These are phyloP conservation scores for Aphaenogaster floridana DNA, from an alignment of 1,140 invertebrate genomes.

Conservation along the genomic window DNA sequence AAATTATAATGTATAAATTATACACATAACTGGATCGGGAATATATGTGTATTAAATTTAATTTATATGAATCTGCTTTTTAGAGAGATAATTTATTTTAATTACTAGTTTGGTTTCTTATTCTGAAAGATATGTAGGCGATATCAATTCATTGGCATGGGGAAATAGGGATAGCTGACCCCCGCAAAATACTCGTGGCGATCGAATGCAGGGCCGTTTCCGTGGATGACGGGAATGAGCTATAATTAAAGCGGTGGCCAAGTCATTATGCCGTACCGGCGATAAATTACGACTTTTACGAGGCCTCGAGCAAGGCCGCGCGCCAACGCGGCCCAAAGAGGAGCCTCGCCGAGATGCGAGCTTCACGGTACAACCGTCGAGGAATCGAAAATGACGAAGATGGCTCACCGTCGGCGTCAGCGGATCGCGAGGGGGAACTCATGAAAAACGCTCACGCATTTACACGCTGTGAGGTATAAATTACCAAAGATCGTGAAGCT, in stretches of 20 bases:
- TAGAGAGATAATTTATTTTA: neutral
- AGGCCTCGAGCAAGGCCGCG: conserved; percentile 58
- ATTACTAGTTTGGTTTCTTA: conserved; percentile 2
- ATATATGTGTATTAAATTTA: neutral
- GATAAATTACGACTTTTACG: conserved; percentile 70
- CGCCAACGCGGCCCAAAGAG: conserved; percentile 27
- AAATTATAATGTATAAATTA: neutral
- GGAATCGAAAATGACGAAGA: conserved; percentile 45
- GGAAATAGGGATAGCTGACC: neutral
- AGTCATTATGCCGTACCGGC: conserved; percentile 61
- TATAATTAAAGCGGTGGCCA: conserved; percentile 67
- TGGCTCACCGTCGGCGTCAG: neutral
- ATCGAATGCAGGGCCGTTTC: conserved; percentile 4
- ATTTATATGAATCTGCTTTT: neutral
- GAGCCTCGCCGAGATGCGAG: conserved; percentile 11
- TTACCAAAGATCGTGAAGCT: conserved; percentile 45
- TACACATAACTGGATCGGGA: neutral
- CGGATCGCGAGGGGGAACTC: neutral
- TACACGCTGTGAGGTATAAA: conserved; percentile 50
- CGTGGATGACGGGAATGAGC: conserved; percentile 51
- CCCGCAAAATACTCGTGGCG: conserved; percentile 13
- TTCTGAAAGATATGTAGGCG: neutral
- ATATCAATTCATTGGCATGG: neutral
- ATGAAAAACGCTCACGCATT: conserved; percentile 52
- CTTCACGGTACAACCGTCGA: conserved; percentile 34